Conservation (phyloP, 37 sponge, comb jelly and placozoan genomes). For the Diacarnus erythraeanus region DNA sequence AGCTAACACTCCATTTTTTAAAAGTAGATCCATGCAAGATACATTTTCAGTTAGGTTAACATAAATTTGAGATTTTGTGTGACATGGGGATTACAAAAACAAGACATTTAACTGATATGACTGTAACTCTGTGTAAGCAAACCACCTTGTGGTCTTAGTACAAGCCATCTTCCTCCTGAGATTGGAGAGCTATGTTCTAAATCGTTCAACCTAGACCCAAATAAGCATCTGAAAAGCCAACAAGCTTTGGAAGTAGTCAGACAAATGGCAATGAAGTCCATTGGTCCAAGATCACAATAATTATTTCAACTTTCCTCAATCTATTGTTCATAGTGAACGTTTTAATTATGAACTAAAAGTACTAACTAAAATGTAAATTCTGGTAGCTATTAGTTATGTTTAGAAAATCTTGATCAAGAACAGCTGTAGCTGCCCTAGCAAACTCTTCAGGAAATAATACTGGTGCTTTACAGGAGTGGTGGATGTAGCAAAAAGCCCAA, state of each 20-base stretch:
- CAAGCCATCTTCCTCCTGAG: not conserved
- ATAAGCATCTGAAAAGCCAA: not conserved
- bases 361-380: not conserved
- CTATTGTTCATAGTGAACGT: not conserved
- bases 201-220: constrained; percentile 5
- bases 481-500: constrained; percentile 21
- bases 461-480: constrained; percentile 10
- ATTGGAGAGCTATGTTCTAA: not conserved
- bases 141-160: not conserved
- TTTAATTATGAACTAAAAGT: not conserved
- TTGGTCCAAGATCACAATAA: not conserved
- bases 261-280: not conserved
- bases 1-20: too few species aligned
- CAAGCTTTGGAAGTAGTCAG: not conserved
- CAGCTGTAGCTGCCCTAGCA: constrained; percentile 15
- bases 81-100: constrained; percentile 47
- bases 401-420: not conserved
- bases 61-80: too few species aligned
- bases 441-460: constrained; percentile 36
- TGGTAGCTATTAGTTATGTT: not conserved
- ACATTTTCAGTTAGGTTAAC: constrained; percentile 5
- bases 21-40: too few species aligned
- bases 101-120: not conserved
- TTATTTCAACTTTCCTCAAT: not conserved
- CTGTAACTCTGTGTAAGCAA: constrained; percentile 14